These are phyloP conservation scores for Rousettus leschenaultii DNA, from an alignment of 2,113 vertebrate species.

Conservation along the genomic window DNA sequence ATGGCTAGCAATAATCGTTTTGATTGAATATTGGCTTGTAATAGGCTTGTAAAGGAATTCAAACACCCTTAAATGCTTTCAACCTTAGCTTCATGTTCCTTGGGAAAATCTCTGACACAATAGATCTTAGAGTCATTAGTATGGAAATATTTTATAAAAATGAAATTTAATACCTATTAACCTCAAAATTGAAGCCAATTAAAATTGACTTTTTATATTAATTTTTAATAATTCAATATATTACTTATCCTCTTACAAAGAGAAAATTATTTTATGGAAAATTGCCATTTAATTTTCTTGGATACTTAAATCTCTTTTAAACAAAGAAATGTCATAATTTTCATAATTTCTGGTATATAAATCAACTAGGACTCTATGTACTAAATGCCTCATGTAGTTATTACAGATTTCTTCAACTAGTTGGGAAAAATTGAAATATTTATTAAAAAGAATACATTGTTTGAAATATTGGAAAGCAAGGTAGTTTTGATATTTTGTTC, in stretches of 20 bases:
- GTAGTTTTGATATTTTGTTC: constrained; percentile 57
- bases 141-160: constrained; percentile 67
- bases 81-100: constrained; percentile 56
- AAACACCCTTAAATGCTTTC: constrained; percentile 73
- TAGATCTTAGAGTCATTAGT: constrained; percentile 68
- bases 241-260: constrained; percentile 18
- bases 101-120: constrained; percentile 47
- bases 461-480: constrained; percentile 57
- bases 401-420: not conserved
- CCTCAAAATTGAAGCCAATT: constrained; percentile 52
- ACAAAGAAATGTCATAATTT: not conserved
- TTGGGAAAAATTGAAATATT: not conserved
- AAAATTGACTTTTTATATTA: constrained; percentile 42
- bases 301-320: not conserved
- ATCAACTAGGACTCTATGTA: not conserved
- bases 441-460: constrained; percentile 28
- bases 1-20: constrained; percentile 81
- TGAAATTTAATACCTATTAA: constrained; percentile 50
- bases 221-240: constrained; percentile 41
- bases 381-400: constrained; percentile 4
- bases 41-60: constrained; percentile 79
- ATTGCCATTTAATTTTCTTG: not conserved
- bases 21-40: constrained; percentile 83
- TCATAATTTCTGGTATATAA: constrained; percentile 10
- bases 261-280: constrained; percentile 1